These are phyloP conservation scores for Stictonetta naevosa DNA, from an alignment of 2,113 vertebrate genomes.

Conservation along the genomic window DNA sequence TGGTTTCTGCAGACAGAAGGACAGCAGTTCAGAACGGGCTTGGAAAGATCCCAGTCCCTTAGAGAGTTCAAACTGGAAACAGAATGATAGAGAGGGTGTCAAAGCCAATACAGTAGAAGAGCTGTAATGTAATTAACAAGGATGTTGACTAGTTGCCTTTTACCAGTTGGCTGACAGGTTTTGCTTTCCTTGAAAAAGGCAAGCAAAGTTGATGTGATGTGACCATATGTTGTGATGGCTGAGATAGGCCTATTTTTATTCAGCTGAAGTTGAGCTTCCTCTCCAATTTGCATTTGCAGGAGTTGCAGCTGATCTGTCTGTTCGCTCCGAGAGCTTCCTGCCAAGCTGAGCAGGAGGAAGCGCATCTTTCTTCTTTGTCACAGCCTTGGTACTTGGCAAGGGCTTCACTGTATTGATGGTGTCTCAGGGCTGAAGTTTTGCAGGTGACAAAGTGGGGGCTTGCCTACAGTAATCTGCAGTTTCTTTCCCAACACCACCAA, in stretches of 20 bases:
- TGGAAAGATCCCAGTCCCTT: background rate
- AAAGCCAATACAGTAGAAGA: background rate
- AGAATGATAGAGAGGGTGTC: background rate
- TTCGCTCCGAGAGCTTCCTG: background rate
- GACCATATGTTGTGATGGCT: background rate
- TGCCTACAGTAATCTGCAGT: background rate
- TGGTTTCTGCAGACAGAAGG: background rate
- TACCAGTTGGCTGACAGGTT: background rate
- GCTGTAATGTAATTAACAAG: background rate
- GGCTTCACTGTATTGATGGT: background rate
- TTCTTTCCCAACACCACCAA: background rate
- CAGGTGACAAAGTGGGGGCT: rapidly evolving
- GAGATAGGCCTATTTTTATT: background rate
- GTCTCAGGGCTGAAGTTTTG: background rate
- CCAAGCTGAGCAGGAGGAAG: background rate
- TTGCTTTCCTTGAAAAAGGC: background rate
- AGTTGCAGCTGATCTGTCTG: background rate
- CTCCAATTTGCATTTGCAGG: background rate
- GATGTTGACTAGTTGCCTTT: background rate
- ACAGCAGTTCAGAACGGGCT: background rate
- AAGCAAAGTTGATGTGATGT: background rate
- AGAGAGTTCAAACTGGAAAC: background rate
- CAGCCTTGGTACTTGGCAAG: background rate
- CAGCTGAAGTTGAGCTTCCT: background rate
- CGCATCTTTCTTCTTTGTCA: background rate